phyloP scores from a whole-genome alignment of 2,888 invertebrate species.

The Gonocerus acuteangulatus region DNA sequence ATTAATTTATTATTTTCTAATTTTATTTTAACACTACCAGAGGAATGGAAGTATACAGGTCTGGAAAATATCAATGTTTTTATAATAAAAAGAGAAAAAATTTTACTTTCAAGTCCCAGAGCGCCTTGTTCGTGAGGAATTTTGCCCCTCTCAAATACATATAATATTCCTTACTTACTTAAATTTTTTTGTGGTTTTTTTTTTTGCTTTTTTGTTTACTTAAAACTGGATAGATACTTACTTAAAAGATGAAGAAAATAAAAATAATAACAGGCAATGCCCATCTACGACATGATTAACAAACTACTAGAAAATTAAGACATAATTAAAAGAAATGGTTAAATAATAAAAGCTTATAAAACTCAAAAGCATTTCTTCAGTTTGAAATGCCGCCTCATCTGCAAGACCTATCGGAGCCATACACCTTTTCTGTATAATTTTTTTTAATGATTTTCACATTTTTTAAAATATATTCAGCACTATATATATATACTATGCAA shows the following conservation, averaged over 20 bases:
- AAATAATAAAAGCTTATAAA: neutral
- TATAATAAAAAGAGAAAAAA: too few relatives aligned
- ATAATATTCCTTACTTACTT: constrained; percentile 6
- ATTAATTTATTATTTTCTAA: too few relatives aligned
- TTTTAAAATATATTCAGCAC: constrained; percentile 12
- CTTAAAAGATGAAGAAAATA: constrained; percentile 17
- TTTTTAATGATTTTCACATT: constrained; percentile 8
- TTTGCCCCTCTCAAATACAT: constrained; percentile 4
- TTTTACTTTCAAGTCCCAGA: neutral
- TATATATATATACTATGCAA: constrained; percentile 15
- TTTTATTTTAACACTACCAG: too few relatives aligned
- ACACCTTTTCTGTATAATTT: constrained; percentile 5
- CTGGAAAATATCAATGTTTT: too few relatives aligned
- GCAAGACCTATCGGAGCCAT: constrained; percentile 19
- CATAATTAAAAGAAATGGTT: neutral
- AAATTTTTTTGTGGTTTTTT: neutral
- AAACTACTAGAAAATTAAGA: constrained; percentile 11
- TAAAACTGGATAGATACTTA: constrained; percentile 16
- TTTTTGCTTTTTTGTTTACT: constrained; percentile 3
- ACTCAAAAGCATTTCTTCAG: neutral
- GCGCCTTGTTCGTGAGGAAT: constrained; percentile 11
- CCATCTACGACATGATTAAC: constrained; percentile 11
- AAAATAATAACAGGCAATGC: neutral
- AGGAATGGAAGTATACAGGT: constrained; percentile 3
- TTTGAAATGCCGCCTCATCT: constrained; percentile 15